These are phyloP conservation scores for Hydrocynus forskahlii DNA, from an alignment of 2,797 vertebrate species.

Conservation along the genomic window DNA sequence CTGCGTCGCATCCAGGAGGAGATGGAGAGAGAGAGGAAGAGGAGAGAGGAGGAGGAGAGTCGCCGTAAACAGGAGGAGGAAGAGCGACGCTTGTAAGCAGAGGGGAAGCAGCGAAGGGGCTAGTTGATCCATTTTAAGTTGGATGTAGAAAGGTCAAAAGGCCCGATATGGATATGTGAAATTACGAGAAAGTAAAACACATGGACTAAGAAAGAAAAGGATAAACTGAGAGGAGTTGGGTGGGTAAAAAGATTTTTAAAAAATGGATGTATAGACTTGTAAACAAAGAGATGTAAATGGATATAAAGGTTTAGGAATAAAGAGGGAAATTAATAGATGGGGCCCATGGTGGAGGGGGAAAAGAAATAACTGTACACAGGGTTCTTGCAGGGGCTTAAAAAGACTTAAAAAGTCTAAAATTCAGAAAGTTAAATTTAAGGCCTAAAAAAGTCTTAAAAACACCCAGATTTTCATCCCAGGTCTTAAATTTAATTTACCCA, in stretches of 20 bases:
- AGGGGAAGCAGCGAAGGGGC: neutral
- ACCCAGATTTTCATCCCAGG: too few relatives aligned
- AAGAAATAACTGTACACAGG: too few relatives aligned
- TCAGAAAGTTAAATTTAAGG: too few relatives aligned
- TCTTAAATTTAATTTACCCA: too few relatives aligned
- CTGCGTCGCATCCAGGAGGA: slow-evolving; percentile 91
- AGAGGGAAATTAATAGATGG: too few relatives aligned
- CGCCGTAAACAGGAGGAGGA: slow-evolving; percentile 86
- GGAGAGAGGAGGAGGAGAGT: slow-evolving; percentile 87
- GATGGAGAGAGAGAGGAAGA: slow-evolving; percentile 90
- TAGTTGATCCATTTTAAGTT: neutral
- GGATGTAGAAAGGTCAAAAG: neutral
- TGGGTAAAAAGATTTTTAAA: neutral
- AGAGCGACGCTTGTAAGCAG: slow-evolving; percentile 87
- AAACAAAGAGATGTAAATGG: neutral
- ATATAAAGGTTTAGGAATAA: too few relatives aligned
- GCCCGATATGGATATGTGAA: neutral
- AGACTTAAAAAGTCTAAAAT: too few relatives aligned
- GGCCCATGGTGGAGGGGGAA: too few relatives aligned
- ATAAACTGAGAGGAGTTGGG: too few relatives aligned
- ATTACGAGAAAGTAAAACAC: neutral
- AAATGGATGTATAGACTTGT: neutral
- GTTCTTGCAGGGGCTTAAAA: too few relatives aligned
- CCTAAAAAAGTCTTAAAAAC: too few relatives aligned
- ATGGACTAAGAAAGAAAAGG: neutral